Base-by-base conservation (phyloP, 2,797 vertebrate genomes). In the Meda fulgida region DNA sequence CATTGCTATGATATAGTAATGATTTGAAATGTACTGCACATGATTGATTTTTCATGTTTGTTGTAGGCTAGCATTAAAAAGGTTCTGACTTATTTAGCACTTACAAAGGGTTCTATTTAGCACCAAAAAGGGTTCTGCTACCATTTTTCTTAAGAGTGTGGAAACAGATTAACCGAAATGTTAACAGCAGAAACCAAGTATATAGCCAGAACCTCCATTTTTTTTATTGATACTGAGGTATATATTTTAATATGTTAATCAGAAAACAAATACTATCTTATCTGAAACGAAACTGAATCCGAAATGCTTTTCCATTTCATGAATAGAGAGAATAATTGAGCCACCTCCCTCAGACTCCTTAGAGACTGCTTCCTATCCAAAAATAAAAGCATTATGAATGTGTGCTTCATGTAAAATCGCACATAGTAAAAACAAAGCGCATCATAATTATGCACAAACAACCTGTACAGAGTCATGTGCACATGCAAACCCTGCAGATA, bases 371-470 rank as follows among this genome's bases (percentile, higher is more conserved):
- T 67, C 4, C 19, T 23, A 46, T 63, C 7, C 53, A 23, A 81
- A 31, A 81, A 65, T 23, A 48, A 83, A 65, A 29, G 23, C 58
- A 48, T 71, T 46, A 34, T 26, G 3, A 72, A 69, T 55, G 34
- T 6, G 16, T 63, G 10, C 26, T 58, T 58, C 26, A 13, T 78
- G 29, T 70, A 18, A 60, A 38, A 78, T 46, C 29, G 18, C 65
- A 79, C 36, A 66, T 1, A 13, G 34, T 31, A 38, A 21, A 78
- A 80, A 36, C 16, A 72, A 72, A 84, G 26, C 23, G 13, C 5
- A 23, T 80, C 2, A 0, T 76, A 80, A 84, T 84, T 85, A 85
- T 89, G 87, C 70, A 87, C 55, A 58, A 77, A 66, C 72, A 83
- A 40, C 69, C 75, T 72, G 53, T 83, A 85, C 72, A 60, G 80